Evolutionary conservation across 2,888 invertebrate genomes (phyloP).

Genomic region (Catocala fraxini): DNA sequence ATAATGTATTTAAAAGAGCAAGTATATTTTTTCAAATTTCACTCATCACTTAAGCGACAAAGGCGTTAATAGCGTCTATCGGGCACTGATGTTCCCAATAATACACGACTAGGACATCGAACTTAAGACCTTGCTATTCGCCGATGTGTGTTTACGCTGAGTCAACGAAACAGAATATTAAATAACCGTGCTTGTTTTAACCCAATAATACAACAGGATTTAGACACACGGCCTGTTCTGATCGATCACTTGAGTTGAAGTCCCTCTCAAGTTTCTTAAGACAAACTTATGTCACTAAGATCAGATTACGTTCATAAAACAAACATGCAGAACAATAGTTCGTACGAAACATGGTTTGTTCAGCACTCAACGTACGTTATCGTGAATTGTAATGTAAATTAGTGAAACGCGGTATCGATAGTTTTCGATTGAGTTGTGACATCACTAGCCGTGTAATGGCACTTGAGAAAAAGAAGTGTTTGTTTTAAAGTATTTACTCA

Average conservation of each 20-base stretch:
- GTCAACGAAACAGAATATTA: no score
- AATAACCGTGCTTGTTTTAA: background rate
- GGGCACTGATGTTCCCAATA: no score
- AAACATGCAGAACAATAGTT: slow-evolving; percentile 30
- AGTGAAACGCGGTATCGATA: slow-evolving; percentile 50
- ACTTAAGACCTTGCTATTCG: no score
- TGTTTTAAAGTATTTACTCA: no score
- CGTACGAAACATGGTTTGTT: slow-evolving; percentile 37
- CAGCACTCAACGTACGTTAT: slow-evolving; percentile 42
- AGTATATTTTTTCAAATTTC: no score
- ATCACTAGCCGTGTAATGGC: slow-evolving; percentile 42
- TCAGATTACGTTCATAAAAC: slow-evolving; percentile 17
- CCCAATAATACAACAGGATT: background rate
- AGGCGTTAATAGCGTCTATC: no score
- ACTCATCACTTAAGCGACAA: no score
- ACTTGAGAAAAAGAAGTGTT: background rate
- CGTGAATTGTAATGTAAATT: slow-evolving; percentile 51
- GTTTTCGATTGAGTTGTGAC: slow-evolving; percentile 49
- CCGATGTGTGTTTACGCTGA: no score
- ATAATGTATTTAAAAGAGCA: no score
- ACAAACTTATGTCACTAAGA: slow-evolving; percentile 8
- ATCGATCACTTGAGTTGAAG: slow-evolving; percentile 7
- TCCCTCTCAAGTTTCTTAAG: slow-evolving; percentile 6
- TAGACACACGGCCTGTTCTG: background rate
- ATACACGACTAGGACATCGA: no score